Evolutionary conservation across 2,113 vertebrate species (phyloP), one percentile per base, ranked within the genome.

Genomic region (Odontophorus gujanensis): DNA sequence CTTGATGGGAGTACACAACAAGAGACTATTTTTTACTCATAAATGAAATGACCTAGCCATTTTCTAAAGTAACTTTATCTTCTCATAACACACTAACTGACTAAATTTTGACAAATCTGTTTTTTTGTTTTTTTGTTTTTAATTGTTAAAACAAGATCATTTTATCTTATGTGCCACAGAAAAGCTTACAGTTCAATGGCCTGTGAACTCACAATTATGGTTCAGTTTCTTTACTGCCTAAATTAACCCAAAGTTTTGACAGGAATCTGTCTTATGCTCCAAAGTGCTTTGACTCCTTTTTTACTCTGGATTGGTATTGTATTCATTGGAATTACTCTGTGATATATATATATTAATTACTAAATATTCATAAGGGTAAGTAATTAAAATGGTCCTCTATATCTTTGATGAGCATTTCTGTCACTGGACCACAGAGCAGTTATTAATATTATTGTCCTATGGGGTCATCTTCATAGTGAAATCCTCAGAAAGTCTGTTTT

Each of bases 401-500:
- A 59, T 47, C 21, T 89, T 50, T 82, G 68, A 87, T 89, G 92
- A 81, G 16, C 26, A 61, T 79, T 76, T 15, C 36, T 81, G 18
- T 71, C 67, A 73, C 53, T 73, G 58, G 59, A 73, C 53, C 40
- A 69, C 30, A 34, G 26, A 66, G 8, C 10, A 48, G 21, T 65
- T 76, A 91, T 89, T 78, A 88, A 77, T 88, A 45, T 45, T 28
- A 9, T 10, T 79, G 34, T 68, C 28, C 7, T 85, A 48, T 0
- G 0, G 67, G 71, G 17, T 40, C 48, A 26, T 69, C 51, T 87
- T 86, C 30, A 48, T 42, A 13, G 69, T 80, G 34, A 80, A 58
- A 1, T 12, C 9, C 0, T 1, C 9, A 57, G 9, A 50, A 2
- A 73, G 17, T 6, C 43, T 73, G 11, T 0, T 5, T 51, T 73